Conservation (phyloP, 2,113 vertebrate species). For the Helogale parvula region DNA sequence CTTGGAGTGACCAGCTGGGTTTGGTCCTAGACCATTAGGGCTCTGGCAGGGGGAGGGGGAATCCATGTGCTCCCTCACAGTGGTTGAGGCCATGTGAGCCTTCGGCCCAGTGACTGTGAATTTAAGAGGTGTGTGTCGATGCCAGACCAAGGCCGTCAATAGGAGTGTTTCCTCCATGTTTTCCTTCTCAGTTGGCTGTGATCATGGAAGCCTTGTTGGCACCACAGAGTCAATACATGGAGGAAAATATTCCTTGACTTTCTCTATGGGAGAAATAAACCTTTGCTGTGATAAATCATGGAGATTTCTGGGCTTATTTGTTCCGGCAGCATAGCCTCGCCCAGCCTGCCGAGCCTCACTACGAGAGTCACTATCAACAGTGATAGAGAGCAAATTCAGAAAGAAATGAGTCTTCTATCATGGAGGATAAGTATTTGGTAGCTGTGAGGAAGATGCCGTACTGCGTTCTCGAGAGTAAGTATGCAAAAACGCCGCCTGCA, state of each 20-base stretch:
- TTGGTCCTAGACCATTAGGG: not conserved
- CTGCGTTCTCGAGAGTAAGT: not conserved
- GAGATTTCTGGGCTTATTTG: not conserved
- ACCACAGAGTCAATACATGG: not conserved
- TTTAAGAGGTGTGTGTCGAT: not conserved
- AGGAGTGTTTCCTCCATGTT: not conserved
- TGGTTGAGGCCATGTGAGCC: not conserved
- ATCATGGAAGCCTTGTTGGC: not conserved
- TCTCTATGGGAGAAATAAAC: not conserved
- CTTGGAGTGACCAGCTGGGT: not conserved
- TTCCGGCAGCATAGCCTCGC: not conserved
- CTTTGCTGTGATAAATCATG: not conserved
- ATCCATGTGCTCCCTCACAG: not conserved
- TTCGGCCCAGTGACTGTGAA: not conserved
- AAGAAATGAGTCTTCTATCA: not conserved
- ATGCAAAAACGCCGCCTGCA: not conserved
- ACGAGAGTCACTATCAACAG: not conserved
- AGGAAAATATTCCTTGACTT: not conserved
- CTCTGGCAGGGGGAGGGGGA: not conserved
- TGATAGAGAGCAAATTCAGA: not conserved
- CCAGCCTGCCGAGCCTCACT: not conserved
- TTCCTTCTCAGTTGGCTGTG: not conserved
- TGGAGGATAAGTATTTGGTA: not conserved
- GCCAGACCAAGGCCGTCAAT: not conserved
- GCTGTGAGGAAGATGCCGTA: not conserved